Evolutionary conservation across 2,797 vertebrate genomes (phyloP).

Genomic region (Parauchenoglanis punctatus): DNA sequence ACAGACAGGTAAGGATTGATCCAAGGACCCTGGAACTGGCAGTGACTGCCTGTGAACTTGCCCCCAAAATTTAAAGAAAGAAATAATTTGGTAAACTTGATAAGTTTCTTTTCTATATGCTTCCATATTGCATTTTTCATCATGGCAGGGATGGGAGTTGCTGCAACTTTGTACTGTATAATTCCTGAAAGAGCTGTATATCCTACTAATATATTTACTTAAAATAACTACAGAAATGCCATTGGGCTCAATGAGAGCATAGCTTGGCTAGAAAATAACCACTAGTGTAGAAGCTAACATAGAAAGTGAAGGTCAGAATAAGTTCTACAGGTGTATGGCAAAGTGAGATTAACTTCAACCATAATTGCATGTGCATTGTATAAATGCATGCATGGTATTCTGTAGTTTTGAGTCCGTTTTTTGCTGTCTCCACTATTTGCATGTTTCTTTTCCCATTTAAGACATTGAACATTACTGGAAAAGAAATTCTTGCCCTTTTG

Average conservation of each 20-base stretch:
- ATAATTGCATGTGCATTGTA: background rate
- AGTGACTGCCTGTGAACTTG: too few species aligned
- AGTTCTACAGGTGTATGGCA: background rate
- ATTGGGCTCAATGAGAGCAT: background rate
- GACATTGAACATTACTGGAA: too few species aligned
- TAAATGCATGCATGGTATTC: background rate
- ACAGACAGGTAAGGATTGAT: too few species aligned
- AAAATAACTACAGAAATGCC: slow-evolving; percentile 25
- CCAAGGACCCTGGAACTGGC: too few species aligned
- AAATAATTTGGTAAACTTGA: too few species aligned
- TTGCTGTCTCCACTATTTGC: background rate
- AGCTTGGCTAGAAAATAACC: slow-evolving; percentile 18
- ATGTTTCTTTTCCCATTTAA: background rate
- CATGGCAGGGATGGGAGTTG: background rate
- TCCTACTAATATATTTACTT: slow-evolving; percentile 54
- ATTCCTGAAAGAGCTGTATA: slow-evolving; percentile 26
- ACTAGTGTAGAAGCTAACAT: background rate
- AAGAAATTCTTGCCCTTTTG: too few species aligned
- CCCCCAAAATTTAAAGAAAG: too few species aligned
- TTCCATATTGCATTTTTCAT: too few species aligned
- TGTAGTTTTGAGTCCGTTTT: background rate
- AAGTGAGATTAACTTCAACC: background rate
- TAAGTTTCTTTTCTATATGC: too few species aligned
- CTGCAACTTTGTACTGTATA: too few species aligned
- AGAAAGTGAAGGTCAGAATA: background rate